Evolutionary conservation across 1,140 invertebrate genomes (phyloP).

Genomic region (Drosophila bocqueti): DNA sequence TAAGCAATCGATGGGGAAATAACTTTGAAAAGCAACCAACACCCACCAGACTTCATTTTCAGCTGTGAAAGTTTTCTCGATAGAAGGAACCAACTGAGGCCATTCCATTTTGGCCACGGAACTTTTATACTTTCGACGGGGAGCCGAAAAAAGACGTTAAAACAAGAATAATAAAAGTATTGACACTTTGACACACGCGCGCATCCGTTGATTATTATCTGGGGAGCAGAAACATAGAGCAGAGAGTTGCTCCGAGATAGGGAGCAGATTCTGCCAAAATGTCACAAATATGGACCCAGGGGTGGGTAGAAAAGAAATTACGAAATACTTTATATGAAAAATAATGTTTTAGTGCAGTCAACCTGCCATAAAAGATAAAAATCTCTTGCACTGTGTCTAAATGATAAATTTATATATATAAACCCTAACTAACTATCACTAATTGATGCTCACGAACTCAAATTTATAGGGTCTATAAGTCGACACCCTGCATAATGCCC

Average conservation of each 20-base stretch:
- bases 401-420: not conserved
- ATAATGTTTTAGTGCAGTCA: constrained; percentile 6
- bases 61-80: constrained; percentile 51
- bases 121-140: constrained; percentile 60
- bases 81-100: constrained; percentile 57
- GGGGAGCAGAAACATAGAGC: constrained; percentile 13
- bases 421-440: not conserved
- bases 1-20: constrained; percentile 17
- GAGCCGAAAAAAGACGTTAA: constrained; percentile 16
- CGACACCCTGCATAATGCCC: constrained; percentile 12
- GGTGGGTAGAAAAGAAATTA: not conserved
- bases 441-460: not conserved
- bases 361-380: not conserved
- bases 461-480: constrained; percentile 1
- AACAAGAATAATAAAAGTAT: constrained; percentile 47
- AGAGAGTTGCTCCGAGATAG: constrained; percentile 19
- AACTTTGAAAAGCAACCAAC: constrained; percentile 13
- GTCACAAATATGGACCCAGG: not conserved
- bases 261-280: constrained; percentile 4
- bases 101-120: constrained; percentile 3
- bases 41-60: constrained; percentile 73
- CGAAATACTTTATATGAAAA: constrained; percentile 1
- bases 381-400: constrained; percentile 6
- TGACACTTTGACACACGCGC: constrained; percentile 58
- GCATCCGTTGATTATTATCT: constrained; percentile 72